Conservation (phyloP, 2,113 vertebrate genomes). For the Carassius gibelio region DNA sequence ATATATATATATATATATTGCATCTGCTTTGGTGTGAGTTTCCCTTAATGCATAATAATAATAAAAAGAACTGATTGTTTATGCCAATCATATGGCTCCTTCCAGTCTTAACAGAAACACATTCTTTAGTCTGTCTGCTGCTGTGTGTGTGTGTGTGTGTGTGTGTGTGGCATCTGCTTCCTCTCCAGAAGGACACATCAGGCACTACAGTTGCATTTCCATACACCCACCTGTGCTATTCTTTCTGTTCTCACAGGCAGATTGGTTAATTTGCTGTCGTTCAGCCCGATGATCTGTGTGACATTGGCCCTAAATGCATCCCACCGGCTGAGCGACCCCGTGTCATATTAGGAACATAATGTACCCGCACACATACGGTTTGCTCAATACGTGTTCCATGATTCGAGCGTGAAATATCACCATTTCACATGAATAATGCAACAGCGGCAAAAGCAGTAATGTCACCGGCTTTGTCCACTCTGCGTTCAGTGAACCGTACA, state of each 20-base stretch:
- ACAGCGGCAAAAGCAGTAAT: constrained; percentile 24
- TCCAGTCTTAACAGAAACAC: not conserved
- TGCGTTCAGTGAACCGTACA: not conserved
- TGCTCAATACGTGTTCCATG: constrained; percentile 8
- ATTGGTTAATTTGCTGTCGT: constrained; percentile 28
- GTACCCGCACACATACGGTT: constrained; percentile 10
- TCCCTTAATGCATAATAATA: no score
- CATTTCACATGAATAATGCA: constrained; percentile 52
- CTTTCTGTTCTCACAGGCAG: not conserved
- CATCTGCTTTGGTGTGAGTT: no score
- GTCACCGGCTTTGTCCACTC: constrained; percentile 15
- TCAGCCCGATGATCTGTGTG: constrained; percentile 28
- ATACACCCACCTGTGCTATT: constrained; percentile 26
- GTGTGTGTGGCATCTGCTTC: not conserved
- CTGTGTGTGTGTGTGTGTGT: not conserved
- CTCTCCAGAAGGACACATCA: not conserved
- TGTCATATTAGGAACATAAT: constrained; percentile 38
- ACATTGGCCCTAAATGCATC: constrained; percentile 44
- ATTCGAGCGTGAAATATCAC: constrained; percentile 40
- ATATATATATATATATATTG: no score
- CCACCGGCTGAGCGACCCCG: not conserved
- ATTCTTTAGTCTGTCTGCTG: not conserved
- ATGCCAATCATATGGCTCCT: not conserved
- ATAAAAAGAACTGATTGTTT: no score
- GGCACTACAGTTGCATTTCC: constrained; percentile 3